phyloP scores from a whole-genome alignment of 37 sponge, comb jelly and placozoan species.

The Beroe ovata region DNA sequence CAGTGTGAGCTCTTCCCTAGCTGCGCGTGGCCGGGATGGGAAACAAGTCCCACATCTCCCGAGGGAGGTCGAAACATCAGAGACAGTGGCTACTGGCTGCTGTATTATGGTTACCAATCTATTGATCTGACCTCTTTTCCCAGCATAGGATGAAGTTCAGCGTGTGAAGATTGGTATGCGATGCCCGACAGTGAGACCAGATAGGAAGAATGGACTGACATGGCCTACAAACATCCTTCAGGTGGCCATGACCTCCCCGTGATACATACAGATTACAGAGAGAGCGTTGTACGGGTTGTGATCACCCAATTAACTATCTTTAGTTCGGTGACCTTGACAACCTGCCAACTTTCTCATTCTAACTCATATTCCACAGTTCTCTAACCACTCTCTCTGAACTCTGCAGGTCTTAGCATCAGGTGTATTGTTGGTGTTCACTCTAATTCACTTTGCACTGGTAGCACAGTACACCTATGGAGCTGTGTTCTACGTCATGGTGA shows the following conservation, averaged over 20 bases:
- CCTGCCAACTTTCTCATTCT: not conserved
- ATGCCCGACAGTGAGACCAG: not conserved
- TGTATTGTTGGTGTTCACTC: not conserved
- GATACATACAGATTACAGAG: not conserved
- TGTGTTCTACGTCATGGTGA: constrained; percentile 21
- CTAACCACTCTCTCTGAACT: not conserved
- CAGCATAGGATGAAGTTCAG: not conserved
- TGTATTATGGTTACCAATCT: too few relatives aligned
- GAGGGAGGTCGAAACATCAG: too few relatives aligned
- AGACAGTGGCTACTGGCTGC: too few relatives aligned
- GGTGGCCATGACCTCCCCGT: not conserved
- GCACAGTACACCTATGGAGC: constrained; percentile 44
- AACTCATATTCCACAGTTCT: not conserved
- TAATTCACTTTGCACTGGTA: not conserved
- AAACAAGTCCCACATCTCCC: too few relatives aligned
- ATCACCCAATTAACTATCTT: too few relatives aligned
- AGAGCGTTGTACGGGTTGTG: too few relatives aligned
- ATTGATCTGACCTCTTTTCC: too few relatives aligned
- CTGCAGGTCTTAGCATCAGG: not conserved
- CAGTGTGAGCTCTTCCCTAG: too few relatives aligned
- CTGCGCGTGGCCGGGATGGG: too few relatives aligned
- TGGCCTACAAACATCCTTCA: constrained; percentile 55
- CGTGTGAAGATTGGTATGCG: not conserved
- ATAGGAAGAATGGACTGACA: constrained; percentile 40
- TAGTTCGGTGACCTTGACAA: too few relatives aligned